Conservation (phyloP, 2,888 invertebrate genomes). For the Macrosiphum euphorbiae region DNA sequence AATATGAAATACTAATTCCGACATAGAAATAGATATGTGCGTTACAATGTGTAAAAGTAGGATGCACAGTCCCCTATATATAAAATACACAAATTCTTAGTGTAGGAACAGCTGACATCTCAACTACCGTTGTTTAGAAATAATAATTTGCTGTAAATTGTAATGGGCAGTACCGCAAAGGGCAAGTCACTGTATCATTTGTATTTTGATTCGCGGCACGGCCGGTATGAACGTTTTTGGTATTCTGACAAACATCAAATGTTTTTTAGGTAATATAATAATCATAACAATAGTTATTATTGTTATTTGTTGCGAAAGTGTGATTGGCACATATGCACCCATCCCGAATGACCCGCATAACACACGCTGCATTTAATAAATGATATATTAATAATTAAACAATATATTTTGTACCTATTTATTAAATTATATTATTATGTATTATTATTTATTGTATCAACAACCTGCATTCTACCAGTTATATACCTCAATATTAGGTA, state of each 20-base stretch:
- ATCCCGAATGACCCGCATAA: not conserved
- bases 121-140: not conserved
- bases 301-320: not conserved
- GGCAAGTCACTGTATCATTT: not conserved
- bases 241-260: not conserved
- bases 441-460: not conserved
- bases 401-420: not conserved
- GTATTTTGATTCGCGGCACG: not conserved
- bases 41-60: not conserved
- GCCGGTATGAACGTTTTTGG: not conserved
- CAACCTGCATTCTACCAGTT: too few species aligned
- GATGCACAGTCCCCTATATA: not conserved
- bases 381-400: not conserved
- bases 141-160: not conserved
- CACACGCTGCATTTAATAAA: not conserved
- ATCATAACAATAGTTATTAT: not conserved
- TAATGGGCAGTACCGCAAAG: not conserved
- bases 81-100: not conserved
- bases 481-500: not conserved
- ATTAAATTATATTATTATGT: not conserved
- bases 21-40: not conserved
- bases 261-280: not conserved
- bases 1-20: not conserved
- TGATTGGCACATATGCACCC: not conserved
- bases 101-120: too few species aligned